Base-by-base conservation (phyloP, 2,888 invertebrate species). In the Polymixis flavicincta region DNA sequence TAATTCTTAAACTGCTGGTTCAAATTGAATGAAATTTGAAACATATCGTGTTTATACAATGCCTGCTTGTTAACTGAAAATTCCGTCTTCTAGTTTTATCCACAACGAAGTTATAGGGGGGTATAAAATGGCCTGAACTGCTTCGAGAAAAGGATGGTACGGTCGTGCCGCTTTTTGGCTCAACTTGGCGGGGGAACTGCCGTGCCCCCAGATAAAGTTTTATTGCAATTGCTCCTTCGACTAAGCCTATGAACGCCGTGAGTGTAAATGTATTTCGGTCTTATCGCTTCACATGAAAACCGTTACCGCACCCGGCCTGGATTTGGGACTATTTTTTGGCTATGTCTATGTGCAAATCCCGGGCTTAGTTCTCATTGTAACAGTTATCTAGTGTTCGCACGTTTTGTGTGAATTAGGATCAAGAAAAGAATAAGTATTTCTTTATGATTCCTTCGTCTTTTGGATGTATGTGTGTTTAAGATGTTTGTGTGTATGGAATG, bases 301-400 rank as follows among this genome's bases (percentile, higher is more conserved):
- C 25, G 45, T 78, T 70, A 25, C 61, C 14, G 52, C 69, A 55
- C 22, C n/a, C 48, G 8, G 5, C 4, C 17, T 25, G 14, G 25
- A 17, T 52, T 63, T 71, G 32, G 54, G 28, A 6, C 48, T 2
- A 22, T 48, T 48, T 25, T 60, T 64, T 28, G 2, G 6, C 69
- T 28, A 2, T 55, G n/a, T 28, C 22, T 17, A 19, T 25, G 50
- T n/a, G 37, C 8, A 48, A 61, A 78, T 78, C 71, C 28, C 6
- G 17, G 61, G 32, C 54, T 79, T 42, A 78, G 17, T 25, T 55
- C 42, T 69, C 50, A 78, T 50, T 78, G 13, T 17, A 55, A 78
- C 13, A 22, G 48, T 32, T 78, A 78, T 61, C 60, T 25, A 17
- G 5, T 32, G 14, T n/a, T 37, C 17, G 45, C 70, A 76, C 45